Evolutionary conservation across 92 coral and sea anemone genomes (phyloP), one percentile per base, ranked within the genome.

Genomic region (Actinernus sp.): DNA sequence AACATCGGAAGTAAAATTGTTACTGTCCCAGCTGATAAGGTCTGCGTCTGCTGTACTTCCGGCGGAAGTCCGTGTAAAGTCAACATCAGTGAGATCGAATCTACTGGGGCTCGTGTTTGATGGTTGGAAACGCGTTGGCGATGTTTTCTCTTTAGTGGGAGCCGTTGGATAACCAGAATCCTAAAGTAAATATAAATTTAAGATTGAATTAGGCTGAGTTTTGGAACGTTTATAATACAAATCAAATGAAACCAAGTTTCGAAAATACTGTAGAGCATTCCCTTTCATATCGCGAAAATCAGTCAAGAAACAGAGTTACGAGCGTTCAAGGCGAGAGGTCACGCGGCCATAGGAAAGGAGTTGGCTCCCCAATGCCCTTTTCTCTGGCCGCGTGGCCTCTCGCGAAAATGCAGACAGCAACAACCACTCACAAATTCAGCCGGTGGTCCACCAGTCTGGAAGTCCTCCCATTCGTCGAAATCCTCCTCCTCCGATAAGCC

Each of bases 71-170:
- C 31, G 60, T n/a, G 74, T 68, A 46, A 85, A 85, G 73, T 85
- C 92, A 7, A 85, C 58, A 51, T 89, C 86, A 43, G 64, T 72
- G 11, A 80, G 36, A 45, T 85, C 96, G 25, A 65, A 76, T 30
- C 61, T 72, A 14, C 47, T 28, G 16, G 58, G 4, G 45, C 29
- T 45, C 11, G 25, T 72, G 31, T 25, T 40, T 52, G 49, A 51
- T 8, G 63, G 27, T 14, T 41, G 20, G 29, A 57, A 17, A 55
- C 46, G 71, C 32, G 51, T 39, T 4, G 54, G 49, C 9, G 75
- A 73, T 22, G n/a, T 16, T 26, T 27, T 47, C 22, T 3, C 31
- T 65, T 43, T 39, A 9, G 21, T 38, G 22, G 13, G 6, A 38
- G 24, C 16, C 9, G 7, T 4, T 25, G 59, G 58, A 6, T 32